Evolutionary conservation across 92 coral and sea anemone species (phyloP), one percentile per base, ranked within the genome.

Genomic region (Virgularia gustaviana): DNA sequence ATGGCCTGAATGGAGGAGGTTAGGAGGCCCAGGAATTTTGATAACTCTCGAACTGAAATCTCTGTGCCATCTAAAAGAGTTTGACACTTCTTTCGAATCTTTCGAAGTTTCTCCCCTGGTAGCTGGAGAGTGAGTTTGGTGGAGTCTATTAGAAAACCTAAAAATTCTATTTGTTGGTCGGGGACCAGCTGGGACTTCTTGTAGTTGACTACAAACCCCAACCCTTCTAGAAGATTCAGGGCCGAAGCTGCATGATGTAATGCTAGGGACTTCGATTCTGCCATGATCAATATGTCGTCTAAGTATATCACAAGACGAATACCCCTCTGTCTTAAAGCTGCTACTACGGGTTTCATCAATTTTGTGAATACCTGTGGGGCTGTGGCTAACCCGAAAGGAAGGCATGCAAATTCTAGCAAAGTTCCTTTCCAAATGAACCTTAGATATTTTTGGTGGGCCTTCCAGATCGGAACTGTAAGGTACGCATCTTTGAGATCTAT

Each of bases 191-290:
- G 76, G 5, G 88, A 83, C 61, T 79, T 79, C 63, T 78, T 36
- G 62, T 63, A 83, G 47, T 83, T 79, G 10, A 83, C 43, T 33
- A 82, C 57, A 77, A 82, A 82, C 12, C 84, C 73, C 30, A 78
- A 36, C 22, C 67, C 15, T 78, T 83, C 71, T 10, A 83, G 84
- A 16, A 83, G 63, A 53, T 75, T 71, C 19, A 83, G 54, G 36
- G 87, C 63, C 6, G 73, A 45, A 37, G 67, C 71, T 65, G 53
- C 76, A 67, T 83, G 75, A 63, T 44, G 51, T 36, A 19, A 13
- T 28, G 73, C 27, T 18, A 53, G 32, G 36, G 72, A 70, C 49
- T 24, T 43, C 34, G 79, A 19, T 57, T 70, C 49, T 22, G 61
- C 73, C 63, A 76, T 36, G 15, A 82, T 25, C 9, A 83, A 33